Percentiles rank a stretch among this genome's conserved stretches.
Evolutionary conservation across 2,888 invertebrate species (phyloP).

Genomic region (Tiphia femorata): DNA sequence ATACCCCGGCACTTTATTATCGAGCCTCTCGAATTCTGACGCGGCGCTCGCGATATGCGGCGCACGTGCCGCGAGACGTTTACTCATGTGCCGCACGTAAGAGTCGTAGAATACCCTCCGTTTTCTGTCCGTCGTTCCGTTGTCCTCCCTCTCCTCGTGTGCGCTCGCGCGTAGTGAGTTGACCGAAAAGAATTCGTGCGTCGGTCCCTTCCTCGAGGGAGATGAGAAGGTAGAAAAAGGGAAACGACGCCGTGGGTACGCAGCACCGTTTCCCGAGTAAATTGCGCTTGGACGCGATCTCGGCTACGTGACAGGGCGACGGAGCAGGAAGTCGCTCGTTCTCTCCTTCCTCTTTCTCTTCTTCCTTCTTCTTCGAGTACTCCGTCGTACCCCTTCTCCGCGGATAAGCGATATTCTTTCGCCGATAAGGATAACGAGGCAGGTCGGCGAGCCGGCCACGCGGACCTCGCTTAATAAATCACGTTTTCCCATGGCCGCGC

Average conservation of each 20-base stretch:
- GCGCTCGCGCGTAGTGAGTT: neutral
- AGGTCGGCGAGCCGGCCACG: constrained; percentile 54
- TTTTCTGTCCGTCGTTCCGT: no score
- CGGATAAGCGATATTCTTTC: constrained; percentile 52
- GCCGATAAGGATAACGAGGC: constrained; percentile 55
- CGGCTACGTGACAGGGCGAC: constrained; percentile 31
- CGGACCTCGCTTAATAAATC: constrained; percentile 59
- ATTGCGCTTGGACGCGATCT: constrained; percentile 30
- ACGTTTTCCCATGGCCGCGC: constrained; percentile 52
- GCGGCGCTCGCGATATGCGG: constrained; percentile 19
- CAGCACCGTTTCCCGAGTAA: constrained; percentile 6
- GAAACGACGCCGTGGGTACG: neutral
- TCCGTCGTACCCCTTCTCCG: no score
- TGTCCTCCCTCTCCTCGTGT: constrained; percentile 1
- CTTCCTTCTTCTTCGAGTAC: no score
- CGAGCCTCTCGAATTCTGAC: neutral
- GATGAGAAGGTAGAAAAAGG: neutral
- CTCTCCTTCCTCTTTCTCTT: no score
- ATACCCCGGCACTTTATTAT: no score
- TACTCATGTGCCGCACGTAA: constrained; percentile 31
- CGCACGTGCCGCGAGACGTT: constrained; percentile 35
- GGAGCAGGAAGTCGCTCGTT: constrained; percentile 34
- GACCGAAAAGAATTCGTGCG: constrained; percentile 9
- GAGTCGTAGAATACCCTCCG: constrained; percentile 9
- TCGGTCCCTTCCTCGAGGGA: constrained; percentile 19